Evolutionary conservation across 2,113 vertebrate genomes (phyloP).

Genomic region (Lycaon pictus): DNA sequence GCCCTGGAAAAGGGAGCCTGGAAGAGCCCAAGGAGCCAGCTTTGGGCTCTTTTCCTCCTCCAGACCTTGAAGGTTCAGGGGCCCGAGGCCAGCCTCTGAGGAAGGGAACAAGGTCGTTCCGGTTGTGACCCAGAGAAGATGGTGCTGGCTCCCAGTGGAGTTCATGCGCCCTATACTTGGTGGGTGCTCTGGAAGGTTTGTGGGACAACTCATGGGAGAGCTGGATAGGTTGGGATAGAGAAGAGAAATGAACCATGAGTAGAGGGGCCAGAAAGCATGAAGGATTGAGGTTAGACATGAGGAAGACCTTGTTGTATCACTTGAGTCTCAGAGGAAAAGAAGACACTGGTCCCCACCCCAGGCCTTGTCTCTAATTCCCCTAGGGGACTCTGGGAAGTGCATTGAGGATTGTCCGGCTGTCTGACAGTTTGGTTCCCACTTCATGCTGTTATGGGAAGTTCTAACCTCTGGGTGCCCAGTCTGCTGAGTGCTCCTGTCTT

Average conservation of each 20-base stretch:
- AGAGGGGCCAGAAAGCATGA: background rate
- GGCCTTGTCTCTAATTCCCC: background rate
- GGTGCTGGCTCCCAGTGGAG: background rate
- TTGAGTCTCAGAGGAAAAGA: constrained; percentile 20
- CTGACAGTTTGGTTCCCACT: constrained; percentile 1
- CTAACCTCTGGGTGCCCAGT: background rate
- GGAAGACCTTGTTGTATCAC: constrained; percentile 8
- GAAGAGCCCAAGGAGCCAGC: background rate
- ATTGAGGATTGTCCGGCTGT: background rate
- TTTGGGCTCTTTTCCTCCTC: background rate
- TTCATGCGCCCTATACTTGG: background rate
- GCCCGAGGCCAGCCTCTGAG: background rate
- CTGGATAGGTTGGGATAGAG: background rate
- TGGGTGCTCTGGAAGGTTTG: background rate
- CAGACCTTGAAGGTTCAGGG: background rate
- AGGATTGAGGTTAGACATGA: background rate
- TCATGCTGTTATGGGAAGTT: background rate
- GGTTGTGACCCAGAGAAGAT: background rate
- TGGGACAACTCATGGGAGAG: background rate
- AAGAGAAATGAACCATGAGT: background rate
- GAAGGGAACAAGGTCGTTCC: background rate
- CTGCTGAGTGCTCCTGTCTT: background rate
- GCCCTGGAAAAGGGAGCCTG: background rate
- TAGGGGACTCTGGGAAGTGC: background rate
- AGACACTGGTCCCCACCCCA: background rate